These are phyloP conservation scores for Trichogramma pretiosum DNA, from an alignment of 1,140 invertebrate genomes.

Conservation along the genomic window DNA sequence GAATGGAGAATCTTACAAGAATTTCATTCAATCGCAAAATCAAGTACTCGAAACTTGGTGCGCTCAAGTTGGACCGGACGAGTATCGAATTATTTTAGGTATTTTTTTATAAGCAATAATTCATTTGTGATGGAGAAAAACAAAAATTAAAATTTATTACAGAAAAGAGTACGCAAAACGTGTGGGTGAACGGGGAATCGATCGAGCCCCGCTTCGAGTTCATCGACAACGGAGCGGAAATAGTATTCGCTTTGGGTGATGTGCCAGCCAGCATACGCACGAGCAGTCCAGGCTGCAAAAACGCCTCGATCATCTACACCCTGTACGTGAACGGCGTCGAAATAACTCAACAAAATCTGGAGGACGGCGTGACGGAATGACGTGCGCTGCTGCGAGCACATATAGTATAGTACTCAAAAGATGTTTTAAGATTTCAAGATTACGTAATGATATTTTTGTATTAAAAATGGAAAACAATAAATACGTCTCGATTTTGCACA, in stretches of 20 bases:
- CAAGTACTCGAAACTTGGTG: slow-evolving; percentile 52
- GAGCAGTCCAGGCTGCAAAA: slow-evolving; percentile 33
- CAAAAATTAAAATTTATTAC: slow-evolving; percentile 23
- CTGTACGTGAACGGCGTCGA: slow-evolving; percentile 31
- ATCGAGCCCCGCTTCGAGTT: slow-evolving; percentile 65
- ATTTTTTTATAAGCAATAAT: slow-evolving; percentile 18
- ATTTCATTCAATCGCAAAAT: slow-evolving; percentile 66
- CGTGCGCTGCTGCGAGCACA: too few species aligned
- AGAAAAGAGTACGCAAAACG: slow-evolving; percentile 71
- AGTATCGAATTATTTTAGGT: slow-evolving; percentile 61
- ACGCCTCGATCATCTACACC: slow-evolving; percentile 35
- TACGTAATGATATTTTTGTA: too few species aligned
- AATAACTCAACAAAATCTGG: slow-evolving; percentile 29
- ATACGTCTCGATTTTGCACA: too few species aligned
- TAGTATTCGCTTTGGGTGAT: slow-evolving; percentile 55
- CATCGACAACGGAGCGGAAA: slow-evolving; percentile 69
- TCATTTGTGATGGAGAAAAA: background rate
- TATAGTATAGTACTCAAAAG: too few species aligned
- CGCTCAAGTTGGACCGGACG: slow-evolving; percentile 28
- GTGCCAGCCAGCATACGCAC: slow-evolving; percentile 54
- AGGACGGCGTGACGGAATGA: slow-evolving; percentile 1
- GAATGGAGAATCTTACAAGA: slow-evolving; percentile 62
- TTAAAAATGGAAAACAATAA: too few species aligned
- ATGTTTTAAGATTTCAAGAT: too few species aligned
- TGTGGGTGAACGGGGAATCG: slow-evolving; percentile 70